Evolutionary conservation across 2,797 vertebrate species (phyloP), one percentile per base, ranked within the genome.

Genomic region (Muscicapa comitata): DNA sequence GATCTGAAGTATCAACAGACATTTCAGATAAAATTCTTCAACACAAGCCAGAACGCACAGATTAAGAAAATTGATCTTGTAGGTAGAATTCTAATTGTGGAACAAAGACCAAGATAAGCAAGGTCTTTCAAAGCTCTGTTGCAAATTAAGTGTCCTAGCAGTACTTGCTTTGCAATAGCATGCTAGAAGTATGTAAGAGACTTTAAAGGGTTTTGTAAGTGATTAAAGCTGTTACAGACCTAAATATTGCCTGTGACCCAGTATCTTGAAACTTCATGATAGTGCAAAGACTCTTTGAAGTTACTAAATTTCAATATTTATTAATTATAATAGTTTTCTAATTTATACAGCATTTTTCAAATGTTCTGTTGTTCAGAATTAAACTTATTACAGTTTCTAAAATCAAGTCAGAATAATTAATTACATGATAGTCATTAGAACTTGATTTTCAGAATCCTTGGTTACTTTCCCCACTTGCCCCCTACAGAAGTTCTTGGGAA

Each of bases 181-280:
- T 61, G 37, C 26, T 63, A 35, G 38, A 87, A 59, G 20, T 6
- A 17, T 13, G 0, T 4, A 21, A n/a, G 18, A 59, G 5, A 48
- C 40, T 54, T 76, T 33, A 16, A 73, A 75, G 54, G 31, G 19
- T 9, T 76, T 91, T 84, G 0, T 43, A 92, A 38, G 40, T 55
- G 25, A 35, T 80, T 74, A 61, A 73, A 83, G 15, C 17, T 45
- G 26, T 86, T 33, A 40, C 15, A 87, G 59, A 40, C 12, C 2
- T 10, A 53, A 84, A 26, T 80, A 50, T 6, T 76, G n/a, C 17
- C 35, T 65, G 10, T 65, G 21, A 66, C 18, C 23, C 43, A 58
- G 0, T 1, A 5, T 19, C 58, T 68, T 58, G 33, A 80, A 65
- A 83, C 7, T n/a, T 35, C 1, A 0, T 17, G 21, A 28, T 57